Percentiles rank a stretch among this genome's conserved stretches.
Evolutionary conservation across 1,140 invertebrate genomes (phyloP).

Genomic region (Zeugodacus cucurbitae): DNA sequence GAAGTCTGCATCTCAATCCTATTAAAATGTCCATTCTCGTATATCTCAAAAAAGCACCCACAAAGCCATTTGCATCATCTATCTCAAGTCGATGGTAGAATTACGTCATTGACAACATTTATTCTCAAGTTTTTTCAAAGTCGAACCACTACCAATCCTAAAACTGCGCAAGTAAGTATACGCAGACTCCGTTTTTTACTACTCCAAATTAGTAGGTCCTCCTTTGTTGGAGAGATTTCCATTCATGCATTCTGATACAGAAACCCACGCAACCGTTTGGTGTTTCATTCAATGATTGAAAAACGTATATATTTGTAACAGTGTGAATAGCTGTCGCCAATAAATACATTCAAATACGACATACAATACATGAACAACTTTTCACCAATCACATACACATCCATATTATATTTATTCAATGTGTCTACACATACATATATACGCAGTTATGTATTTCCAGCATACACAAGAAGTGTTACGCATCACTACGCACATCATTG

Average conservation of each 20-base stretch:
- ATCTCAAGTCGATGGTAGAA: not conserved
- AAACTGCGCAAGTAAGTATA: not conserved
- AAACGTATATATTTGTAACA: not conserved
- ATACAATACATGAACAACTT: too few species aligned
- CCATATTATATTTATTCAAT: not conserved
- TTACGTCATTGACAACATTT: not conserved
- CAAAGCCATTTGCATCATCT: too few species aligned
- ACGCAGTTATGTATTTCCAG: not conserved
- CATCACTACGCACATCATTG: not conserved
- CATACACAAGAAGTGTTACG: not conserved
- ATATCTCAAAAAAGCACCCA: too few species aligned
- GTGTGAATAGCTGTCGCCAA: too few species aligned
- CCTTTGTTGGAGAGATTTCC: not conserved
- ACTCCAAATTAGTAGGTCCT: not conserved
- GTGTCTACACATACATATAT: not conserved
- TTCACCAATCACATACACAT: not conserved
- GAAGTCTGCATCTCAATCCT: too few species aligned
- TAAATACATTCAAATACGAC: too few species aligned
- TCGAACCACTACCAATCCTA: too few species aligned
- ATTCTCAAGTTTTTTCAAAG: not conserved
- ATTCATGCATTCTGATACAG: not conserved
- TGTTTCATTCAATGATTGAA: not conserved
- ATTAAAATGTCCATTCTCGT: too few species aligned
- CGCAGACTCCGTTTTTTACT: not conserved
- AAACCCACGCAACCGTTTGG: not conserved